These are phyloP conservation scores for Drosophila trapezifrons DNA, from an alignment of 1,140 invertebrate genomes.

Conservation along the genomic window DNA sequence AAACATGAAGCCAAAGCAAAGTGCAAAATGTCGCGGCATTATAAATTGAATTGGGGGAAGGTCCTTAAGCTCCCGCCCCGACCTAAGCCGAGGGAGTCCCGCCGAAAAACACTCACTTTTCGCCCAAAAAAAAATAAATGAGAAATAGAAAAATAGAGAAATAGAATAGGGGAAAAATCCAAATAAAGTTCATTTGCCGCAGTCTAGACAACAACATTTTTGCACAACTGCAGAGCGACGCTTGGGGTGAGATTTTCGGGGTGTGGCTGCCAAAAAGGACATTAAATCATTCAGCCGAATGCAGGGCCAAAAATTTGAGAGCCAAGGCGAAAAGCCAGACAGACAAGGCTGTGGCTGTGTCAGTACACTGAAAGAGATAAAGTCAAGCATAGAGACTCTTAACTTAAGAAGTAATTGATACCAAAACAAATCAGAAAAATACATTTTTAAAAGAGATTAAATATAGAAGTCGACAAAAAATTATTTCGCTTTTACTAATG, in stretches of 20 bases:
- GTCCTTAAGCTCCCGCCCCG: slow-evolving; percentile 52
- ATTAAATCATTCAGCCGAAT: slow-evolving; percentile 78
- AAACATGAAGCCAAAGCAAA: slow-evolving; percentile 59
- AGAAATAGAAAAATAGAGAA: slow-evolving; percentile 30
- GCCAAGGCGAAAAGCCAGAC: slow-evolving; percentile 68
- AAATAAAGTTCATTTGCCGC: slow-evolving; percentile 75
- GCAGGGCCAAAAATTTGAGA: slow-evolving; percentile 51
- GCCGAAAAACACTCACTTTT: slow-evolving; percentile 69
- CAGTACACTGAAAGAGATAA: slow-evolving; percentile 6
- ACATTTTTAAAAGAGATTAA: neutral
- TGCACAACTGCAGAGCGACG: slow-evolving; percentile 58
- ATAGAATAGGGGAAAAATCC: slow-evolving; percentile 33
- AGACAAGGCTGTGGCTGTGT: slow-evolving; percentile 59
- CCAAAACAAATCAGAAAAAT: neutral
- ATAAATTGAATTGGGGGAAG: slow-evolving; percentile 74
- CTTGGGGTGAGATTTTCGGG: slow-evolving; percentile 29
- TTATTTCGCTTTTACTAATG: too few relatives aligned
- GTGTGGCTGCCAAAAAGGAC: slow-evolving; percentile 79
- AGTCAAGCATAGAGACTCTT: too few relatives aligned
- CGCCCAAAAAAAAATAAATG: slow-evolving; percentile 45
- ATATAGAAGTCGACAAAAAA: too few relatives aligned
- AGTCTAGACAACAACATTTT: slow-evolving; percentile 73
- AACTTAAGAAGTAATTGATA: neutral
- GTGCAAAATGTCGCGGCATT: slow-evolving; percentile 79
- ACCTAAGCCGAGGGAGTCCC: slow-evolving; percentile 18